These are phyloP conservation scores for Chlorospingus semifuscus DNA, from an alignment of 2,797 vertebrate genomes.

Conservation along the genomic window DNA sequence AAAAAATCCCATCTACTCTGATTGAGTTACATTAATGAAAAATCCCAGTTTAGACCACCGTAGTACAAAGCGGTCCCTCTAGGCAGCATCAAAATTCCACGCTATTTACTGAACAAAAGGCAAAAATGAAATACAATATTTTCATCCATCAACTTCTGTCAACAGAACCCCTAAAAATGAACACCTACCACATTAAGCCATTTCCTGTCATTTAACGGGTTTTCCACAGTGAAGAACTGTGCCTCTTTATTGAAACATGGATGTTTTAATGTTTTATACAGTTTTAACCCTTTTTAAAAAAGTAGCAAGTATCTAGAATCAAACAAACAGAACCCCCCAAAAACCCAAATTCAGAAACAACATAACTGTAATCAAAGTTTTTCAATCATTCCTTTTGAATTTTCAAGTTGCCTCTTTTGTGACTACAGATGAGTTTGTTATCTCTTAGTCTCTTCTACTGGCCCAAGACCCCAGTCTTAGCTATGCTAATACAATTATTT, in stretches of 20 bases:
- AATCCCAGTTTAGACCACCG: slow-evolving; percentile 66
- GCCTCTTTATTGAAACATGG: neutral
- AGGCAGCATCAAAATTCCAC: slow-evolving; percentile 59
- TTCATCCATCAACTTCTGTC: slow-evolving; percentile 72
- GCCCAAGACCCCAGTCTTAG: neutral
- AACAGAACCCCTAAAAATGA: slow-evolving; percentile 67
- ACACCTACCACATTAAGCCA: slow-evolving; percentile 71
- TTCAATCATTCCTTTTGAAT: neutral
- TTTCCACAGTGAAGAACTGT: slow-evolving; percentile 58
- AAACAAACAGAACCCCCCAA: fast-evolving
- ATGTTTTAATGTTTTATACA: slow-evolving; percentile 8
- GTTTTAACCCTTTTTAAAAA: neutral
- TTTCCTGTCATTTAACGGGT: slow-evolving; percentile 73
- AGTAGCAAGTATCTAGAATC: neutral
- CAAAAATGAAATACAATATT: slow-evolving; percentile 59
- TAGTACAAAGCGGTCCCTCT: slow-evolving; percentile 60
- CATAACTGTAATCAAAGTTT: neutral
- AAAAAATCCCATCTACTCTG: neutral
- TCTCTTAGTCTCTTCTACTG: neutral
- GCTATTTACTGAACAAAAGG: slow-evolving; percentile 56
- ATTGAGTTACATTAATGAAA: slow-evolving; percentile 66
- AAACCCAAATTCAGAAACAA: neutral
- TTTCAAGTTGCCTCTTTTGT: neutral
- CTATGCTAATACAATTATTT: neutral
- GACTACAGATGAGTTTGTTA: neutral